These are phyloP conservation scores for Drosophila limbata DNA, from an alignment of 2,888 invertebrate species.

Conservation along the genomic window DNA sequence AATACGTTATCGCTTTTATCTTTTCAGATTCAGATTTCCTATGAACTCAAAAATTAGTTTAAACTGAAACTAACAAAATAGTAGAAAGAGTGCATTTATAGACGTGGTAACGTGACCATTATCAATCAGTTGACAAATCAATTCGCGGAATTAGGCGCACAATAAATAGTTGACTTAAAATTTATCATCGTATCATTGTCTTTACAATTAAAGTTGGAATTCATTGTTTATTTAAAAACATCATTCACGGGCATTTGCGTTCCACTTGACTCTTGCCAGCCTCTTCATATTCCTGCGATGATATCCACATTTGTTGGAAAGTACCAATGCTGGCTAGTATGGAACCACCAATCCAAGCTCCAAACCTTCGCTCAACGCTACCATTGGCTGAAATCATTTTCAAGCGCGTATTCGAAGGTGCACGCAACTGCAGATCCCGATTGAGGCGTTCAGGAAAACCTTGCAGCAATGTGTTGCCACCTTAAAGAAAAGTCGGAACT, in stretches of 20 bases:
- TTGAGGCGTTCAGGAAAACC: conserved; percentile 98
- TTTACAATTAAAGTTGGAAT: conserved; percentile 59
- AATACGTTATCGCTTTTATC: not conserved
- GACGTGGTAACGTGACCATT: not conserved
- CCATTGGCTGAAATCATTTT: conserved; percentile 97
- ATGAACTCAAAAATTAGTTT: not conserved
- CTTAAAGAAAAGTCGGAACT: conserved; percentile 37
- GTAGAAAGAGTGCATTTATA: conserved; percentile 4
- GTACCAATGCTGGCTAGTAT: conserved; percentile 99
- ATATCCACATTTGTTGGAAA: conserved; percentile 99
- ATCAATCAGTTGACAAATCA: not conserved
- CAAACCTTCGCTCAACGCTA: conserved; percentile 95
- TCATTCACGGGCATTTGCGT: conserved; percentile 93
- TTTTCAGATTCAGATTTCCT: not conserved
- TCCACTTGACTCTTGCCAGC: conserved; percentile 98
- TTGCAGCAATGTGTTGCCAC: conserved; percentile 94
- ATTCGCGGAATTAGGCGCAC: conserved; percentile 8
- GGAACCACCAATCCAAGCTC: conserved; percentile 99
- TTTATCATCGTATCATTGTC: conserved; percentile 42
- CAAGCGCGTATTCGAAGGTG: conserved; percentile 96
- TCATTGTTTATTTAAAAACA: not conserved
- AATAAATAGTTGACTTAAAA: conserved; percentile 50
- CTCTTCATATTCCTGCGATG: conserved; percentile 99
- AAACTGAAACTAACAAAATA: not conserved
- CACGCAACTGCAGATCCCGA: conserved; percentile 93